Evolutionary conservation across 2,888 invertebrate genomes (phyloP).

Genomic region (Cataglyphis altisquamis): DNA sequence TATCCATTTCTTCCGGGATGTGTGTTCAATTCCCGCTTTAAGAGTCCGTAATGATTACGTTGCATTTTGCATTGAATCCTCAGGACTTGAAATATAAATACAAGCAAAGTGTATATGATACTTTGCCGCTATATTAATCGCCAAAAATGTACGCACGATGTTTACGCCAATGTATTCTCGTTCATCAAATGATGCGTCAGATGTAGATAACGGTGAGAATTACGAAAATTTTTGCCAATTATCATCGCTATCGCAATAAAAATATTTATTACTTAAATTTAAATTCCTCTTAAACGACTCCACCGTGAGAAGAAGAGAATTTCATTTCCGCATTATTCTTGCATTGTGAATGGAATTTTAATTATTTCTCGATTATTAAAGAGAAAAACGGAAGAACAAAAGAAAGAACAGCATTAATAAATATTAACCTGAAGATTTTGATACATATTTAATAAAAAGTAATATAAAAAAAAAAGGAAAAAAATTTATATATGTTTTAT

Average conservation of each 20-base stretch:
- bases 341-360: not conserved
- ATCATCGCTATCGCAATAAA: slow-evolving; percentile 1
- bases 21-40: slow-evolving; percentile 27
- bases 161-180: slow-evolving; percentile 33
- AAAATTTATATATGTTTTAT: not conserved
- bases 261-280: not conserved
- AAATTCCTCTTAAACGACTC: not conserved
- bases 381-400: too few species aligned
- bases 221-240: slow-evolving; percentile 17
- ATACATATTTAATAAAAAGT: not conserved
- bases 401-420: not conserved
- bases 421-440: not conserved
- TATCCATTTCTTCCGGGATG: slow-evolving; percentile 38
- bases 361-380: not conserved
- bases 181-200: slow-evolving; percentile 46
- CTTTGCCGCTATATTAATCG: slow-evolving; percentile 10
- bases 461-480: too few species aligned
- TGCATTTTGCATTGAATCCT: slow-evolving; percentile 44
- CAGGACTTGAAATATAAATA: slow-evolving; percentile 37
- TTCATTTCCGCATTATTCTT: not conserved
- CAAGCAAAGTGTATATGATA: slow-evolving; percentile 12
- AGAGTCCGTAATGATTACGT: slow-evolving; percentile 45
- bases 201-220: slow-evolving; percentile 17
- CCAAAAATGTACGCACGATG: slow-evolving; percentile 1
- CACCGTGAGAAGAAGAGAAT: not conserved